Evolutionary conservation across 2,888 invertebrate genomes (phyloP).

Genomic region (Caenorhabditis imperialis): DNA sequence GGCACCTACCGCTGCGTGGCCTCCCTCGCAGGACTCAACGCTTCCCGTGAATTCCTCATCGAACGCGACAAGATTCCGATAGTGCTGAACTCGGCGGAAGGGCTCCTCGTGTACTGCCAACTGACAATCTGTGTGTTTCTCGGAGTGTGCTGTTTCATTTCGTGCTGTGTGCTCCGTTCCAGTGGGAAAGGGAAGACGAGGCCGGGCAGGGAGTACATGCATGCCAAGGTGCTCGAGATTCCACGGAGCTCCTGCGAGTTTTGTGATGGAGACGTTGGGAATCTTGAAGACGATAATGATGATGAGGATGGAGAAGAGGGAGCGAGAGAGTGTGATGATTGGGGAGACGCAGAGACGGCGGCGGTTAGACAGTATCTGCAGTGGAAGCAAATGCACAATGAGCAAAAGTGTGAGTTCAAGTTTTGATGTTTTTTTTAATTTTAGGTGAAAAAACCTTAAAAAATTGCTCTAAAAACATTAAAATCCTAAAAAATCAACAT

Average conservation of each 20-base stretch:
- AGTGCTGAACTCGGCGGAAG: slow-evolving; percentile 57
- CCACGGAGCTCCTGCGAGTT: slow-evolving; percentile 40
- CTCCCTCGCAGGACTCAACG: slow-evolving; percentile 43
- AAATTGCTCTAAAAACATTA: too few species aligned
- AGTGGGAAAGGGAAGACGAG: slow-evolving; percentile 38
- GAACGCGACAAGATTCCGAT: slow-evolving; percentile 61
- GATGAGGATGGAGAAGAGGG: slow-evolving; percentile 5
- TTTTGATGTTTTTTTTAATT: too few species aligned
- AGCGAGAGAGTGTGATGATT: slow-evolving; percentile 27
- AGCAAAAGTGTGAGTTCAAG: slow-evolving; percentile 40
- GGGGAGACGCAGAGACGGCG: slow-evolving; percentile 49
- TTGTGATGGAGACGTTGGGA: slow-evolving; percentile 20
- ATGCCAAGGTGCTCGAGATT: slow-evolving; percentile 45
- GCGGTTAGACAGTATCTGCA: slow-evolving; percentile 49
- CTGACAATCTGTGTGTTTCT: slow-evolving; percentile 61
- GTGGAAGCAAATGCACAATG: slow-evolving; percentile 20
- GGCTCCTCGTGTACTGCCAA: slow-evolving; percentile 58
- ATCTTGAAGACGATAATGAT: slow-evolving; percentile 4
- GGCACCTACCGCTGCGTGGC: slow-evolving; percentile 59
- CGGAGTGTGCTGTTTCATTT: slow-evolving; percentile 52
- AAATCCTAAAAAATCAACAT: too few species aligned
- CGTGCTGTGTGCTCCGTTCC: slow-evolving; percentile 49
- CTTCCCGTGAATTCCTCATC: slow-evolving; percentile 48
- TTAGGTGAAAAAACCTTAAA: too few species aligned
- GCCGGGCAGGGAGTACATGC: slow-evolving; percentile 34